These are phyloP conservation scores for Carassius auratus DNA, from an alignment of 2,113 vertebrate genomes.

Conservation along the genomic window DNA sequence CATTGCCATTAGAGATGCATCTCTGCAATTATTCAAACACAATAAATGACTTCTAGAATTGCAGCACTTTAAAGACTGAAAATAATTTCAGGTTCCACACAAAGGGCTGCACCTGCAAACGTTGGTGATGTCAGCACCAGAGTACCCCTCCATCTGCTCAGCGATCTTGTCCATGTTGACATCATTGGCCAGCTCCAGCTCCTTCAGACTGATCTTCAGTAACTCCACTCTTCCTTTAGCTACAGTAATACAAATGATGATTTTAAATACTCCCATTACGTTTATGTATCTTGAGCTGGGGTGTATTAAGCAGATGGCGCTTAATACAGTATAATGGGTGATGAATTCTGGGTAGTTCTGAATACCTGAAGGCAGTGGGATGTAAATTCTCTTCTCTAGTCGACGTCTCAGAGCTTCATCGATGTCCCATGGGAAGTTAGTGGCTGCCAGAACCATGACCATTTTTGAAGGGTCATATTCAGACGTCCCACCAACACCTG, in stretches of 20 bases:
- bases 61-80: neutral
- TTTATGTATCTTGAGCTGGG: neutral
- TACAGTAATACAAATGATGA: slow-evolving; percentile 61
- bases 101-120: slow-evolving; percentile 88
- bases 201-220: slow-evolving; percentile 89
- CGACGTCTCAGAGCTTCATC: slow-evolving; percentile 94
- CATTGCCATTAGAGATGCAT: slow-evolving; percentile 97
- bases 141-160: slow-evolving; percentile 96
- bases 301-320: neutral
- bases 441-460: slow-evolving; percentile 98
- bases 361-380: slow-evolving; percentile 93
- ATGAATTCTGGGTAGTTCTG: neutral
- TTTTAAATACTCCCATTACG: neutral
- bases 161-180: slow-evolving; percentile 91
- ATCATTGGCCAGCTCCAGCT: slow-evolving; percentile 91
- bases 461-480: slow-evolving; percentile 97
- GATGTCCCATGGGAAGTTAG: slow-evolving; percentile 99
- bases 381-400: slow-evolving; percentile 97
- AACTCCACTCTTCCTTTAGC: slow-evolving; percentile 92
- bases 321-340: no score
- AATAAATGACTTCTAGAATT: neutral
- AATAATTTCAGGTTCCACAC: neutral
- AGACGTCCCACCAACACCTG: slow-evolving; percentile 92
- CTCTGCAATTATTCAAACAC: slow-evolving; percentile 71
- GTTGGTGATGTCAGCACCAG: slow-evolving; percentile 96